Conservation (phyloP, 2,113 vertebrate species). For the Neofelis nebulosa region DNA sequence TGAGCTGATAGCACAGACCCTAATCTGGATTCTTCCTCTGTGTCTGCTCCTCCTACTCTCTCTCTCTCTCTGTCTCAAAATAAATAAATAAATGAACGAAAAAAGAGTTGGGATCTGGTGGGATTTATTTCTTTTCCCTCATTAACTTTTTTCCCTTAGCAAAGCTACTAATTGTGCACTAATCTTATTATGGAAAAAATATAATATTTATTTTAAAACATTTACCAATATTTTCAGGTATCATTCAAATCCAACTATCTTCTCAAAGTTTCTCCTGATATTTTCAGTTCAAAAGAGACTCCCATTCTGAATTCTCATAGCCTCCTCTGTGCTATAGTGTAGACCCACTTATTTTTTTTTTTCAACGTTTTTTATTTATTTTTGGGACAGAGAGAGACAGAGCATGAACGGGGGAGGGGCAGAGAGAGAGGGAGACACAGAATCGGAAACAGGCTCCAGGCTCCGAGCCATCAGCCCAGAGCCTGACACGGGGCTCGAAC, state of each 20-base stretch:
- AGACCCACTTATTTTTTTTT: neutral
- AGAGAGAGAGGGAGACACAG: no score
- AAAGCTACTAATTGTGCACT: neutral
- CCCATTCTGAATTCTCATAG: neutral
- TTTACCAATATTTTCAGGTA: neutral
- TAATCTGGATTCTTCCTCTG: no score
- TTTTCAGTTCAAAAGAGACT: neutral
- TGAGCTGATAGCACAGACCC: no score
- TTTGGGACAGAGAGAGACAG: no score
- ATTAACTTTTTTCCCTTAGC: neutral
- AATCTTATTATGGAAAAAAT: neutral
- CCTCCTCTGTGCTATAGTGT: neutral
- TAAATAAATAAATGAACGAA: no score
- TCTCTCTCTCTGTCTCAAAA: no score
- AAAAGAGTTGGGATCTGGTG: neutral
- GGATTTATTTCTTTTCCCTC: neutral
- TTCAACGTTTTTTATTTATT: no score
- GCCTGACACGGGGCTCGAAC: no score
- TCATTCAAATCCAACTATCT: neutral
- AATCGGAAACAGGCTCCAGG: no score
- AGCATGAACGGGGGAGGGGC: no score
- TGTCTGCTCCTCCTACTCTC: no score
- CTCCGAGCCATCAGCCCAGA: no score
- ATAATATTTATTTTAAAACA: constrained; percentile 10
- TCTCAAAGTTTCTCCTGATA: neutral